Percentiles rank a stretch among this genome's conserved stretches.
phyloP scores from a whole-genome alignment of 2,113 vertebrate genomes.

The Hemiprocne comata region DNA sequence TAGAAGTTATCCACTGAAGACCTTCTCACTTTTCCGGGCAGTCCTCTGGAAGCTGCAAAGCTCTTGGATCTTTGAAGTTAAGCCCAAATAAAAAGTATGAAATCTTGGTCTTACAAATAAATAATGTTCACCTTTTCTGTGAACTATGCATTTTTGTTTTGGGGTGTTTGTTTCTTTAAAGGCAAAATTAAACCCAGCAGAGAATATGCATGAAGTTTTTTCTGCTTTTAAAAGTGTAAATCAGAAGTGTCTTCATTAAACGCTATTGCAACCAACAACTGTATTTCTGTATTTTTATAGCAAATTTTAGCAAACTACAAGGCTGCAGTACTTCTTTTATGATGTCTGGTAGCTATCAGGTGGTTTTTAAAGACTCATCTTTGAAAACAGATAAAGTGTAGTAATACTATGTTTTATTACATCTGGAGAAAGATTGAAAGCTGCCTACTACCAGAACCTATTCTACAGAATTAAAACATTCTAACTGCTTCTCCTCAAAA shows the following conservation, averaged over 20 bases:
- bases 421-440: background rate
- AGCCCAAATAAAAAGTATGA: background rate
- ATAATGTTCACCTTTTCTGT: background rate
- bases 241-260: background rate
- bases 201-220: background rate
- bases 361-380: background rate
- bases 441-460: background rate
- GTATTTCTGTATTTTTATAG: background rate
- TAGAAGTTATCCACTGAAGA: background rate
- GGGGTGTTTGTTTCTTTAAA: background rate
- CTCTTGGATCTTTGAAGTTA: background rate
- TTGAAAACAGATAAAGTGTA: background rate
- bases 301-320: background rate
- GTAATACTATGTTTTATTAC: background rate
- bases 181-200: background rate
- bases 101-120: background rate
- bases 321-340: background rate
- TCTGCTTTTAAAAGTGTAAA: background rate
- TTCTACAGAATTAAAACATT: background rate
- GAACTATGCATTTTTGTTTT: background rate
- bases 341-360: background rate
- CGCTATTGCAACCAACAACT: background rate
- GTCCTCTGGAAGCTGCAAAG: background rate
- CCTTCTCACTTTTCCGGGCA: background rate
- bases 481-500: background rate